Base-by-base conservation (phyloP, 2,113 vertebrate species). In the Xenus cinereus region DNA sequence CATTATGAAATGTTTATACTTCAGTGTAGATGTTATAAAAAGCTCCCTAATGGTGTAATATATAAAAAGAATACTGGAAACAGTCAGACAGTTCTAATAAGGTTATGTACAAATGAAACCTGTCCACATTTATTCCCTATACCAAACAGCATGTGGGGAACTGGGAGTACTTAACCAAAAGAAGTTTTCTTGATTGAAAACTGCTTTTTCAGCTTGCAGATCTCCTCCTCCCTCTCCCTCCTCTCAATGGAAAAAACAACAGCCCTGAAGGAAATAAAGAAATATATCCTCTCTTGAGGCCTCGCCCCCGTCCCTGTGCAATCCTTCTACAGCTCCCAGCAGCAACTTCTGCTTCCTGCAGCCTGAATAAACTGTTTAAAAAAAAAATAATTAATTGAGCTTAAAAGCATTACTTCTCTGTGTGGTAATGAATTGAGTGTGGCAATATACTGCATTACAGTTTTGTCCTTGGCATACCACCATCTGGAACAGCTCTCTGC, bases 211-310 rank as follows among this genome's bases (percentile, higher is more conserved):
- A 96, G 95, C 96, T 96, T 96, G 96, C 90, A 88, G 60, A 84
- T 93, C 89, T 91, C 93, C 90, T 95, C 82, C 92, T 96, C 87
- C 75, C 85, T 96, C 87, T 96, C 92, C 67, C 88, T 96, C 90
- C 72, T 84, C 82, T 96, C 95, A 95, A 35, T 97, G 96, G 96
- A 97, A 97, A 96, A 96, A 97, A 96, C 83, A 97, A 97, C 96
- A 97, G 88, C 83, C 90, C 93, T 97, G 95, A 94, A 97, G 85
- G 96, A 96, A 93, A 96, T 97, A 94, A 94, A 96, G 96, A 96
- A 97, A 93, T 96, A 95, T 94, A 97, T 96, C 93, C 95, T 97
- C 96, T 96, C 96, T 74, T 59, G 95, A 96, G 96, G 90, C 92
- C 68, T 97, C 88, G 46, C 95, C 95, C 90, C 96, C 90, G 3